These are phyloP conservation scores for Maniola hyperantus DNA, from an alignment of 2,888 invertebrate species.

Conservation along the genomic window DNA sequence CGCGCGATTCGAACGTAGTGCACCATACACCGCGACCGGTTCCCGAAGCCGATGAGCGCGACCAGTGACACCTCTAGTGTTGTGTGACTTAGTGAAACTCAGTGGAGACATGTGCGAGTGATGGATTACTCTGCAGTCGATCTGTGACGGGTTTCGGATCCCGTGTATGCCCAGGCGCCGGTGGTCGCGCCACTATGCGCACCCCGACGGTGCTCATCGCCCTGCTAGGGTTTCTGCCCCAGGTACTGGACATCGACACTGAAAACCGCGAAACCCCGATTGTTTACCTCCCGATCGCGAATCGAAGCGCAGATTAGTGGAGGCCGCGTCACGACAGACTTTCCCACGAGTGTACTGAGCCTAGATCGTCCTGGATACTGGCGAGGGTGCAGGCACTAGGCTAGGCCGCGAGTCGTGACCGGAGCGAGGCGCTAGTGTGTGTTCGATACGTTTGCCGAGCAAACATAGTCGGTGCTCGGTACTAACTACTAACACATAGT, in stretches of 20 bases:
- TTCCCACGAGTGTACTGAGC: slow-evolving; percentile 70
- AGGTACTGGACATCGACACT: slow-evolving; percentile 73
- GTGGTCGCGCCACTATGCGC: slow-evolving; percentile 81
- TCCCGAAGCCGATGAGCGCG: slow-evolving; percentile 73
- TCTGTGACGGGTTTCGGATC: slow-evolving; percentile 72
- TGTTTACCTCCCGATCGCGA: slow-evolving; percentile 56
- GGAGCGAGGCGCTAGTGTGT: slow-evolving; percentile 71
- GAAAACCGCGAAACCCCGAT: slow-evolving; percentile 68
- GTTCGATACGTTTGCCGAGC: slow-evolving; percentile 75
- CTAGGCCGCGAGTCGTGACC: slow-evolving; percentile 74
- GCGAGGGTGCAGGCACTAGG: slow-evolving; percentile 61
- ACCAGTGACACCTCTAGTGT: slow-evolving; percentile 79
- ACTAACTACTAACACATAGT: slow-evolving; percentile 78
- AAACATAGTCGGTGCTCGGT: slow-evolving; percentile 65
- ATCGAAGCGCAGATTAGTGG: slow-evolving; percentile 44
- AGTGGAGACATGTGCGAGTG: slow-evolving; percentile 76
- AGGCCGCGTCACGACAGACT: slow-evolving; percentile 63
- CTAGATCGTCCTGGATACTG: slow-evolving; percentile 71
- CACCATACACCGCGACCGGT: slow-evolving; percentile 75
- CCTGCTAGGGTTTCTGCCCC: slow-evolving; percentile 82
- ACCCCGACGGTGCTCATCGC: slow-evolving; percentile 80
- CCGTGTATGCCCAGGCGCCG: slow-evolving; percentile 79
- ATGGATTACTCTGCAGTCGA: slow-evolving; percentile 76
- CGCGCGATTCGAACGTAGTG: slow-evolving; percentile 81
- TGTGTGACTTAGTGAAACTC: slow-evolving; percentile 81